These are phyloP conservation scores for Barnardius zonarius DNA, from an alignment of 2,113 vertebrate species.

Conservation along the genomic window DNA sequence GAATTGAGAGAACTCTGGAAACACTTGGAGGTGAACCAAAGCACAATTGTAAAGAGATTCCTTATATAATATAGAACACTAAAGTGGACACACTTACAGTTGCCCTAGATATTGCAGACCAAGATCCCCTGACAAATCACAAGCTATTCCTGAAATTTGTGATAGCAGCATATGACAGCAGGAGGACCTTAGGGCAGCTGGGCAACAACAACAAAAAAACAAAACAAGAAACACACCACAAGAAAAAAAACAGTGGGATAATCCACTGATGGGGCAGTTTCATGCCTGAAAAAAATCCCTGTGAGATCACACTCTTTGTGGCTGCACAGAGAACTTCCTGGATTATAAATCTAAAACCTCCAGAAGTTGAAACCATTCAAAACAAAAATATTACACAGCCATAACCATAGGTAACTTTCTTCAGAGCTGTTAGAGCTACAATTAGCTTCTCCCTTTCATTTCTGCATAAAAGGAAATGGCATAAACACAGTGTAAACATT, in stretches of 20 bases:
- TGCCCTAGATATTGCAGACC: neutral
- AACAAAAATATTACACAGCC: neutral
- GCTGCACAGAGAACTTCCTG: neutral
- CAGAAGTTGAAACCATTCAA: neutral
- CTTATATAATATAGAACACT: neutral
- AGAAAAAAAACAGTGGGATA: neutral
- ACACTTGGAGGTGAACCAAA: neutral
- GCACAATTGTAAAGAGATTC: neutral
- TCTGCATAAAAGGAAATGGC: neutral
- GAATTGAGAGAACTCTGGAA: neutral
- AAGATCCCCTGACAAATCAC: neutral
- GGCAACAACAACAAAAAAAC: neutral
- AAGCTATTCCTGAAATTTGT: neutral
- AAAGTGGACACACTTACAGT: neutral
- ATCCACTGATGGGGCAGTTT: neutral
- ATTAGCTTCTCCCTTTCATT: neutral
- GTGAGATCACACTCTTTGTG: neutral
- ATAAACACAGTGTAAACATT: neutral
- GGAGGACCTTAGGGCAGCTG: neutral
- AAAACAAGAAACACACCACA: neutral
- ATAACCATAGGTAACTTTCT: neutral
- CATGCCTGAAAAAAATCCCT: neutral
- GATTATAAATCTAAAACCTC: neutral
- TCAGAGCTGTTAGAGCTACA: neutral
- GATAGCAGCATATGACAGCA: neutral